Base-by-base conservation (phyloP, 2,888 invertebrate genomes). In the Calameuta idolon region DNA sequence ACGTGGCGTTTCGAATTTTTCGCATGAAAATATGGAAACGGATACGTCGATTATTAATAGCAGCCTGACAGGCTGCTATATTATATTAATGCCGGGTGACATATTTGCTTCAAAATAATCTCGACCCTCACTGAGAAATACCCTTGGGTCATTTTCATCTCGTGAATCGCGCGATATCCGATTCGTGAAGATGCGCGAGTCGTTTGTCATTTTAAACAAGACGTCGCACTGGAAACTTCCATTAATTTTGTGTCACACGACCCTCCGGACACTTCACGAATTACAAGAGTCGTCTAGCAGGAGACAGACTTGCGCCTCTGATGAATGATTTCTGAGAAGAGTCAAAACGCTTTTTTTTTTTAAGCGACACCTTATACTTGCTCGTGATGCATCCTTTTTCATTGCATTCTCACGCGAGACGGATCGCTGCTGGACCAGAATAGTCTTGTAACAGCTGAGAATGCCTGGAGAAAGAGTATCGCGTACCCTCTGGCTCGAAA, bases 171-270 rank as follows among this genome's bases (percentile, higher is more conserved):
- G 71, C 80, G 79, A 79, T 84, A 83, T 83, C 83, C 80, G 80
- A 83, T 85, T 85, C 83, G 81, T 77, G 79, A 78, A 80, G 76
- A 76, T 15, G 34, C 74, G 37, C 68, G 9, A 35, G 55, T 69
- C 87, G 82, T 88, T 88, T 83, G 83, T 89, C 87, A 89, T 86
- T 87, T 86, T 85, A 86, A 90, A 88, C 88, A 88, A 89, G 89
- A 89, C 84, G 84, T 87, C 84, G 74, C 81, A 76, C 73, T 73
- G 77, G 78, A 79, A 69, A 75, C 69, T 80, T 77, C 82, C 88
- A 88, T 90, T 89, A 89, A 90, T 89, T 89, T 86, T 82, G 55
- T 55, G 86, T 86, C 85, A 84, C 79, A 69, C 81, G 84, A 82
- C 82, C 77, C 76, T 74, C 77, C 40, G 40, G 30, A 34, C 30